phyloP scores from a whole-genome alignment of 2,797 vertebrate genomes.

The Heliangelus exortis region DNA sequence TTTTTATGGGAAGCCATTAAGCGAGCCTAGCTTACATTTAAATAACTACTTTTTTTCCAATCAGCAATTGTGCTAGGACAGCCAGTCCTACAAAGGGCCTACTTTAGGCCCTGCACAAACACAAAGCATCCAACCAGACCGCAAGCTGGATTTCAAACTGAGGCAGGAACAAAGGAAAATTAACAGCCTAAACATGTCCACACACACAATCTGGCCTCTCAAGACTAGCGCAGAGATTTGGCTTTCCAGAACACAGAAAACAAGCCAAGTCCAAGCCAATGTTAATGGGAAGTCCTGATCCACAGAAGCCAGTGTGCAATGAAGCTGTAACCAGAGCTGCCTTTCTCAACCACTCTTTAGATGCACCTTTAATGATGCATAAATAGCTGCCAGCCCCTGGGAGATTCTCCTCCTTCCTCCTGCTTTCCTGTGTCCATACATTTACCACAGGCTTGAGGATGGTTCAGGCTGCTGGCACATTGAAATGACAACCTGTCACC shows the following conservation, averaged over 20 bases:
- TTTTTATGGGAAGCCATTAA: neutral
- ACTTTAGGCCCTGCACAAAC: neutral
- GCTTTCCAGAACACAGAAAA: neutral
- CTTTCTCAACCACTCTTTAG: neutral
- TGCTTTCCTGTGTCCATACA: rapidly evolving
- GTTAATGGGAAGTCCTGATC: neutral
- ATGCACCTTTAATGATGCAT: neutral
- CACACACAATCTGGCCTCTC: neutral
- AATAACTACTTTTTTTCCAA: neutral
- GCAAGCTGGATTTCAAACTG: neutral
- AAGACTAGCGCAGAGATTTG: neutral
- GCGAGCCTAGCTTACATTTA: neutral
- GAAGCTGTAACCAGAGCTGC: neutral
- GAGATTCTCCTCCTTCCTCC: neutral
- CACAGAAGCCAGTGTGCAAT: neutral
- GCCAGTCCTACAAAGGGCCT: neutral
- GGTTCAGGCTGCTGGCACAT: rapidly evolving
- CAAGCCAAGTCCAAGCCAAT: too few relatives aligned
- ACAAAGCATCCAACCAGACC: neutral
- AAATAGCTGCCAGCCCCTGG: rapidly evolving
- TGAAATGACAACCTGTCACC: neutral
- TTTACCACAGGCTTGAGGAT: neutral
- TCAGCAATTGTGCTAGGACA: neutral
- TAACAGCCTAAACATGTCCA: neutral
- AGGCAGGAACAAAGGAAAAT: neutral